A percentile compares a stretch with the other conserved stretches of the same genome.
phyloP scores from a whole-genome alignment of 2,888 invertebrate genomes.

The Drosophila emarginata region DNA sequence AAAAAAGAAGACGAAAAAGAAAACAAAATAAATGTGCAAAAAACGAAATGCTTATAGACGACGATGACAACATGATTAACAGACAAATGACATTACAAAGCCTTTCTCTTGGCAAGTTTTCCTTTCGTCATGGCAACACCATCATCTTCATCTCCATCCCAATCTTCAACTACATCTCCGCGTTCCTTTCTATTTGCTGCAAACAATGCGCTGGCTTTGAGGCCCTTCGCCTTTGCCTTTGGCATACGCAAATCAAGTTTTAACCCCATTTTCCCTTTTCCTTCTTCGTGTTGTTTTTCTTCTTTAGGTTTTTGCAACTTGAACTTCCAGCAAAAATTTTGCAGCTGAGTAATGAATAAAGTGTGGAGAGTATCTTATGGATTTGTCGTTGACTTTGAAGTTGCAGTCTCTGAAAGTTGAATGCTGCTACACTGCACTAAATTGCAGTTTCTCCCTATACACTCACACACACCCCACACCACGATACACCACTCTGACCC shows the following conservation, averaged over 20 bases:
- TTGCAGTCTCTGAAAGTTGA: constrained; percentile 38
- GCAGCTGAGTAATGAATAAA: constrained; percentile 53
- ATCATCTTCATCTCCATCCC: constrained; percentile 24
- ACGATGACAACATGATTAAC: constrained; percentile 69
- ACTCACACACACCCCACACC: background rate
- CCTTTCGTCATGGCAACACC: constrained; percentile 19
- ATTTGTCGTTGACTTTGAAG: constrained; percentile 72
- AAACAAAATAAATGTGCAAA: background rate
- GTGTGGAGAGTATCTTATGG: constrained; percentile 48
- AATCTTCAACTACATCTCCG: background rate
- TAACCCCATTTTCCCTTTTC: constrained; percentile 45
- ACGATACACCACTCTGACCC: constrained; percentile 23
- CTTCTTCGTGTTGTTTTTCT: constrained; percentile 37
- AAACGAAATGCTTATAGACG: constrained; percentile 53
- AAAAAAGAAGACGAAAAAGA: constrained; percentile 26
- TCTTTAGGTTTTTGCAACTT: constrained; percentile 52
- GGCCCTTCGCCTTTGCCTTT: constrained; percentile 38
- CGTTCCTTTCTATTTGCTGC: constrained; percentile 44
- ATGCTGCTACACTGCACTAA: constrained; percentile 29
- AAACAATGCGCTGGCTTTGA: constrained; percentile 64
- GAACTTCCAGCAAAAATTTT: constrained; percentile 47
- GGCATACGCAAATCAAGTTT: constrained; percentile 67
- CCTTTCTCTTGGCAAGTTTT: constrained; percentile 62
- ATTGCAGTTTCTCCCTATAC: constrained; percentile 39
- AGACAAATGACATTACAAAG: constrained; percentile 71